Evolutionary conservation across 2,113 vertebrate genomes (phyloP).

Genomic region (Gnathonemus longibarbis): DNA sequence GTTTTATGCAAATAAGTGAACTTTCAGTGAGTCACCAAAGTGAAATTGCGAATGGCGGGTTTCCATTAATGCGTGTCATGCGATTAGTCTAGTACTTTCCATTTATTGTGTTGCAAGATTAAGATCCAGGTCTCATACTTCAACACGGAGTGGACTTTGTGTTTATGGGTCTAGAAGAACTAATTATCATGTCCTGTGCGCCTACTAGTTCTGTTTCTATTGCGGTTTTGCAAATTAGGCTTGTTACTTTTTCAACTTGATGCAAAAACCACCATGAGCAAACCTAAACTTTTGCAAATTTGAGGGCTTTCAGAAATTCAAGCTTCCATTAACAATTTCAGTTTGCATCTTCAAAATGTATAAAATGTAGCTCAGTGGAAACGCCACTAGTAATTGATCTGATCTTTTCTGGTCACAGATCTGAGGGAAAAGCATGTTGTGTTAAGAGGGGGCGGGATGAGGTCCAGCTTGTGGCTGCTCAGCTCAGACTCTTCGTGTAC

Average conservation of each 20-base stretch:
- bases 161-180: background rate
- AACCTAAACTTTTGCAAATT: background rate
- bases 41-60: background rate
- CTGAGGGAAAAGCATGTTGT: background rate
- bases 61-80: background rate
- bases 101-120: background rate
- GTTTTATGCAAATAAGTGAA: background rate
- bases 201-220: background rate
- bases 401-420: background rate
- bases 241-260: background rate
- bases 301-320: background rate
- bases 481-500: background rate
- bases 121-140: background rate
- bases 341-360: background rate
- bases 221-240: background rate
- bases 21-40: background rate
- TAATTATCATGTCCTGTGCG: background rate
- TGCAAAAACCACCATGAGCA: background rate
- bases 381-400: background rate
- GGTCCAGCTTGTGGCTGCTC: background rate
- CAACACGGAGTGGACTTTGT: background rate
- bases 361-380: background rate
- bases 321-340: background rate
- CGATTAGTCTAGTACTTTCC: background rate
- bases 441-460: background rate